These are phyloP conservation scores for Campaea margaritaria DNA, from an alignment of 2,888 invertebrate genomes.

Conservation along the genomic window DNA sequence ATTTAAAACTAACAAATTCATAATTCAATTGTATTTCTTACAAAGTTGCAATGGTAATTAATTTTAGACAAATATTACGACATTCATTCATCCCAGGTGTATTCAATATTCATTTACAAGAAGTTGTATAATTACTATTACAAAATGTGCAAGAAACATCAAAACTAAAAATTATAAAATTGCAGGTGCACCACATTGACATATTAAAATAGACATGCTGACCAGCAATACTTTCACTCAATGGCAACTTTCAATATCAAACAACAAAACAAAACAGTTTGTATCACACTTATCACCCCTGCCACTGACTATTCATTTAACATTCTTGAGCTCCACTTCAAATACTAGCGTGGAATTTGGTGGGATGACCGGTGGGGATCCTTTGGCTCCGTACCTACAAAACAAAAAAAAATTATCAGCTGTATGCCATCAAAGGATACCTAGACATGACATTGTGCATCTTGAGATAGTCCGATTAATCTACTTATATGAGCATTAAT, in stretches of 20 bases:
- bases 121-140: constrained; percentile 4
- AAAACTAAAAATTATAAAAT: constrained; percentile 9
- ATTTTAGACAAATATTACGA: constrained; percentile 3
- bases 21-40: background rate
- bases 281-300: constrained; percentile 52
- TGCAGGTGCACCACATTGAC: constrained; percentile 48
- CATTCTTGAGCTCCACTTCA: constrained; percentile 94
- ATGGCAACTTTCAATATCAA: constrained; percentile 58
- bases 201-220: constrained; percentile 44
- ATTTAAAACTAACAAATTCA: background rate
- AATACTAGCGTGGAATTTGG: constrained; percentile 94
- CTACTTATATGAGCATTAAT: too few species aligned
- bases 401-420: too few species aligned
- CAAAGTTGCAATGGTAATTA: background rate
- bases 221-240: constrained; percentile 50
- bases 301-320: constrained; percentile 81
- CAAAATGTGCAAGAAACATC: constrained; percentile 2
- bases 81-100: constrained; percentile 4
- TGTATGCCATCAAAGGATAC: too few species aligned
- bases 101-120: constrained; percentile 4
- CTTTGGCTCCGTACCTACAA: constrained; percentile 89
- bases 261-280: constrained; percentile 54
- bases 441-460: too few species aligned
- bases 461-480: too few species aligned
- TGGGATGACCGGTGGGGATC: constrained; percentile 94